Conservation (phyloP, 2,888 invertebrate species). For the Microplitis deprimator region DNA sequence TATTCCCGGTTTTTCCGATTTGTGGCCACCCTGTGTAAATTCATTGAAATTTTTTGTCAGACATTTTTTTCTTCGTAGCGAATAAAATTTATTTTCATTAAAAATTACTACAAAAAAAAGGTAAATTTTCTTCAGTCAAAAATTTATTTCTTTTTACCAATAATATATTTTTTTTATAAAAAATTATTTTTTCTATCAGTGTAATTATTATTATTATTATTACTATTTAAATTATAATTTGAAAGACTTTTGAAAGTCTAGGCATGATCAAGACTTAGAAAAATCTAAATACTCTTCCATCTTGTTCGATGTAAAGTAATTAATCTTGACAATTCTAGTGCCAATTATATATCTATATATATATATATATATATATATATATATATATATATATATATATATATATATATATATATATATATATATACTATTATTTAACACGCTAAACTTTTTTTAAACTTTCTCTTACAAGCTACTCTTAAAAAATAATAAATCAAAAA, state of each 20-base stretch:
- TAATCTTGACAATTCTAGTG: slow-evolving; percentile 36
- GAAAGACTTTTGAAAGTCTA: slow-evolving; percentile 16
- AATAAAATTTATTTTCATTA: no score
- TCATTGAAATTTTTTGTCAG: no score
- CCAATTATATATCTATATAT: slow-evolving; percentile 15
- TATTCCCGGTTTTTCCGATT: no score
- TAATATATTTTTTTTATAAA: no score
- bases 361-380: neutral
- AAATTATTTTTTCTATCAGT: no score
- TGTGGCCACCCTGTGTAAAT: no score
- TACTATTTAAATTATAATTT: slow-evolving; percentile 24
- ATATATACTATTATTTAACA: neutral
- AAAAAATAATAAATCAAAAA: neutral
- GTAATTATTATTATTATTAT: slow-evolving; percentile 7
- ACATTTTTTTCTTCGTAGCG: no score
- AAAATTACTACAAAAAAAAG: no score
- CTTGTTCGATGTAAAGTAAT: slow-evolving; percentile 47
- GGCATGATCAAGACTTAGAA: slow-evolving; percentile 32
- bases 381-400: neutral
- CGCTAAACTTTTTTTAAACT: neutral
- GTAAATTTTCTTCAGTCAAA: no score
- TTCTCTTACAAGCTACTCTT: neutral
- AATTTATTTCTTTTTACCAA: no score
- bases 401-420: neutral
- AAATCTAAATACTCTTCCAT: slow-evolving; percentile 29